Conservation (phyloP, 2,888 invertebrate species). For the Protophormia terraenovae region DNA sequence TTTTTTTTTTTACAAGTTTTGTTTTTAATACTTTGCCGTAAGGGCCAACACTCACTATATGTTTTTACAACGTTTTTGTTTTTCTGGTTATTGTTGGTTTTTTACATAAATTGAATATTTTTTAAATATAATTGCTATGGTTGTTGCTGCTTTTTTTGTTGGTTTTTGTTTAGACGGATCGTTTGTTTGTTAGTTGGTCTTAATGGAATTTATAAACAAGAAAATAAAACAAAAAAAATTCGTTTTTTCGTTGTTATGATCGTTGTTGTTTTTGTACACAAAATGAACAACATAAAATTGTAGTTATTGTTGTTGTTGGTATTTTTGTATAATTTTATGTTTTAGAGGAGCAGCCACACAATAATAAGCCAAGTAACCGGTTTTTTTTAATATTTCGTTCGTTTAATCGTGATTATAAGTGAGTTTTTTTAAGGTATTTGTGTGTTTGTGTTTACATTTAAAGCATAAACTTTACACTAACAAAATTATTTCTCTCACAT, state of each 20-base stretch:
- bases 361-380: conserved; percentile 50
- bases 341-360: conserved; percentile 50
- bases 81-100: no score
- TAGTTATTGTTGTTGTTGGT: conserved; percentile 38
- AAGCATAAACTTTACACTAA: conserved; percentile 18
- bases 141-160: background rate
- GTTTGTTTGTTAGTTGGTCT: conserved; percentile 50
- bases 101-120: conserved; percentile 37
- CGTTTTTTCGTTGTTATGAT: conserved; percentile 58
- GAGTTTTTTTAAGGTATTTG: background rate
- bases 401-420: conserved; percentile 2
- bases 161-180: conserved; percentile 46
- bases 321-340: conserved; percentile 41
- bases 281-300: conserved; percentile 22
- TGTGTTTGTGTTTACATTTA: background rate
- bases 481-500: conserved; percentile 9
- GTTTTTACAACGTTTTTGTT: conserved; percentile 6
- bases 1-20: conserved; percentile 4
- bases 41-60: conserved; percentile 23
- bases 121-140: conserved; percentile 36
- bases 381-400: conserved; percentile 45
- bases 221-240: conserved; percentile 23
- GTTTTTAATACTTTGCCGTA: conserved; percentile 8
- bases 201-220: conserved; percentile 70
- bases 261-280: conserved; percentile 26